These are phyloP conservation scores for Rotaria socialis DNA, from an alignment of 2,888 invertebrate species.

Conservation along the genomic window DNA sequence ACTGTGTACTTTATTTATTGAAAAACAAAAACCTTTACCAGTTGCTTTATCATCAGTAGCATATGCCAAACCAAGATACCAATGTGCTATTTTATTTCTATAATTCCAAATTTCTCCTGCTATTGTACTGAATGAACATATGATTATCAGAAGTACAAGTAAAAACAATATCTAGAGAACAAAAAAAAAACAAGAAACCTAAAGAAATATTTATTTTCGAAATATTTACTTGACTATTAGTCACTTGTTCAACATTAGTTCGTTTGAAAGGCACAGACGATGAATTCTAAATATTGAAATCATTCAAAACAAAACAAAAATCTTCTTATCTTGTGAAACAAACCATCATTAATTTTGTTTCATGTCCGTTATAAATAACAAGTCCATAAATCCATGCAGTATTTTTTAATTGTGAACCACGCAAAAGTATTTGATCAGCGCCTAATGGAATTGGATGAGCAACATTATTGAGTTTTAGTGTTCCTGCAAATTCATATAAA, in stretches of 20 bases:
- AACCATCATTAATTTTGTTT: conserved; percentile 85
- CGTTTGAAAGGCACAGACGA: conserved; percentile 79
- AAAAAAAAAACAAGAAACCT: not conserved
- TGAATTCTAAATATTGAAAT: conserved; percentile 67
- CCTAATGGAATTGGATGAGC: conserved; percentile 31
- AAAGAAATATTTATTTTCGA: not conserved
- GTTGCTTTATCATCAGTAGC: not conserved
- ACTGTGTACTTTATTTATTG: not conserved
- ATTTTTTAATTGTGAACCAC: conserved; percentile 92
- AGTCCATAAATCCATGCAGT: conserved; percentile 90
- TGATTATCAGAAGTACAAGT: conserved; percentile 79
- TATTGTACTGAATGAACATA: conserved; percentile 82
- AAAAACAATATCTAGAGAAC: conserved; percentile 74
- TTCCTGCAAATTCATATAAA: conserved; percentile 91
- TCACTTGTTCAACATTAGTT: conserved; percentile 84
- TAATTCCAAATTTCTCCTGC: conserved; percentile 80
- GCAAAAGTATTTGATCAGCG: conserved; percentile 71
- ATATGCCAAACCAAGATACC: conserved; percentile 74
- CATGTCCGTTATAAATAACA: conserved; percentile 94
- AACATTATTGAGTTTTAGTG: conserved; percentile 68
- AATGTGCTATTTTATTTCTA: conserved; percentile 66
- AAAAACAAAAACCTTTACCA: not conserved
- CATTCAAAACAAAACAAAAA: not conserved
- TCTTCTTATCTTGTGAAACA: conserved; percentile 41
- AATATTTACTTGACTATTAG: conserved; percentile 70